Conservation (phyloP, 2,797 vertebrate genomes). For the Micromesistius poutassou region DNA sequence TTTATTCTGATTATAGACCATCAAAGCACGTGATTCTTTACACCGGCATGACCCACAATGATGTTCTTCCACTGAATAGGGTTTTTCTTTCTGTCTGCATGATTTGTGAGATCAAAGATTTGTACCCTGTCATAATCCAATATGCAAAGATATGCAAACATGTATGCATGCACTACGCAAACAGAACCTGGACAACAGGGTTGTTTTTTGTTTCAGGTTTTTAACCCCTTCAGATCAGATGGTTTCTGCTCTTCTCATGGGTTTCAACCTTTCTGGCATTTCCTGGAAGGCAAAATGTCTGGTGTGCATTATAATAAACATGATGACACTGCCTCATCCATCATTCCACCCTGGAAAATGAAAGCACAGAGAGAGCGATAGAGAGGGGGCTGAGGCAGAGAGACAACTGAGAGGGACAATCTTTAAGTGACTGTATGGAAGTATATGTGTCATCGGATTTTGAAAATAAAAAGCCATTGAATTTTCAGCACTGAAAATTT, state of each 20-base stretch:
- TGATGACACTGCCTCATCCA: slow-evolving; percentile 89
- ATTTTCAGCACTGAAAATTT: too few relatives aligned
- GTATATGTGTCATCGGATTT: too few relatives aligned
- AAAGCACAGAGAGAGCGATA: slow-evolving; percentile 34
- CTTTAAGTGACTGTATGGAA: slow-evolving; percentile 64
- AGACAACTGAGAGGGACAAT: slow-evolving; percentile 68
- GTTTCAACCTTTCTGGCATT: slow-evolving; percentile 69
- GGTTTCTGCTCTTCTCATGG: neutral
- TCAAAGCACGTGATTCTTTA: too few relatives aligned
- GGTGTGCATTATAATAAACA: slow-evolving; percentile 96
- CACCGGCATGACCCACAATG: too few relatives aligned
- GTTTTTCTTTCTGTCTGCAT: neutral
- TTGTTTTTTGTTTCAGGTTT: neutral
- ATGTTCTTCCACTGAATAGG: neutral
- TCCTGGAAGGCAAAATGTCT: slow-evolving; percentile 90
- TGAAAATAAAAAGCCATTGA: too few relatives aligned
- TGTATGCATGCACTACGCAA: neutral
- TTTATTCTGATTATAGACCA: neutral
- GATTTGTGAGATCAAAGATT: neutral
- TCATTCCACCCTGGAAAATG: slow-evolving; percentile 81
- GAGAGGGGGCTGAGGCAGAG: slow-evolving; percentile 36
- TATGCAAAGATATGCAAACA: neutral
- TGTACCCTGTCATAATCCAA: neutral
- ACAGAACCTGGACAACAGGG: neutral
- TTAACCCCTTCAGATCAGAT: neutral